Evolutionary conservation across 2,113 vertebrate species (phyloP).

Genomic region (Gulo gulo): DNA sequence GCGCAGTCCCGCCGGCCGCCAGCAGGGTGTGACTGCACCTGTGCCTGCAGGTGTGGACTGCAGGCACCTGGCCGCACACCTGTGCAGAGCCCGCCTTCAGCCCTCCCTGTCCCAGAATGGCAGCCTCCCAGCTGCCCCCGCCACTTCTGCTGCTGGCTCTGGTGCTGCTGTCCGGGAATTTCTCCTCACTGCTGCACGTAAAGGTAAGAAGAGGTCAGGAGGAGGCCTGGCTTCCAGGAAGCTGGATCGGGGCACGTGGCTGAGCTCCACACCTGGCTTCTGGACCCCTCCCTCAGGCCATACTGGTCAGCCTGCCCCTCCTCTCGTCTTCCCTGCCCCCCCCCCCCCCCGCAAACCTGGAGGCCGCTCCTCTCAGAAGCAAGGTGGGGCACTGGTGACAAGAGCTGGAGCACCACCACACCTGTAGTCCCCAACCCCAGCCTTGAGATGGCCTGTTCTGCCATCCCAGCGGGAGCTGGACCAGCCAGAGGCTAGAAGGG

Average conservation of each 20-base stretch:
- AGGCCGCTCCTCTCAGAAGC: neutral
- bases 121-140: neutral
- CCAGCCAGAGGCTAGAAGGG: neutral
- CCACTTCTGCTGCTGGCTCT: neutral
- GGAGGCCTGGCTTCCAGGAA: neutral
- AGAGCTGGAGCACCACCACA: neutral
- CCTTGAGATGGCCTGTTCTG: neutral
- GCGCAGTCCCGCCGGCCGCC: rapidly evolving
- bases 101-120: neutral
- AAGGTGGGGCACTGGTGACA: too few species aligned
- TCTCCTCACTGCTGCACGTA: rapidly evolving
- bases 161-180: neutral
- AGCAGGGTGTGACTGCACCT: neutral
- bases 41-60: rapidly evolving
- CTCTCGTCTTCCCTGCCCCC: rapidly evolving
- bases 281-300: neutral
- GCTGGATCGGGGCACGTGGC: too few species aligned
- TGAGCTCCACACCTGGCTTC: neutral
- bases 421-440: neutral
- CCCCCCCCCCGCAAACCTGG: neutral
- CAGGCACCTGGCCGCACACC: neutral
- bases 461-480: neutral
- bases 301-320: neutral
- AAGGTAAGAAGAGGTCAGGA: constrained; percentile 22
- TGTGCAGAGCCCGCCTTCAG: neutral